Base-by-base conservation (phyloP, 2,888 invertebrate species). In the Chouioia cunea region DNA sequence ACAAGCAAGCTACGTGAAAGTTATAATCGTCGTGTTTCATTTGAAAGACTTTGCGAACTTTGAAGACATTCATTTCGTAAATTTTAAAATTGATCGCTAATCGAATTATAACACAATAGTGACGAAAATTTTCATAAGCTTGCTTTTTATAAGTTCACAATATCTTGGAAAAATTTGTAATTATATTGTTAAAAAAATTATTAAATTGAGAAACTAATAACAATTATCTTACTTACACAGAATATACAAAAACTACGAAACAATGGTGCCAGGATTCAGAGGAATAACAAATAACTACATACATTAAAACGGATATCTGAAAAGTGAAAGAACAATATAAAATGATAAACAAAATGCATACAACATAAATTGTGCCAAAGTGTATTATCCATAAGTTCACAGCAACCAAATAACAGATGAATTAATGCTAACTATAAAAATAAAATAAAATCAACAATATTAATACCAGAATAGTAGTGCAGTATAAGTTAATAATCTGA, bases 261-360 rank as follows among this genome's bases (percentile, higher is more conserved):
- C 79, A 79, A 78, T 78, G 76, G 81, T 81, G 80, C 81, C 81
- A 79, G 79, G 73, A 65, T 64, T 66, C 50, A 68, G 70, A 60
- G 46, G 66, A 77, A 77, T 77, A 36, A 78, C 78, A 81, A 81
- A 80, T 74, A 79, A 79, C 71, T 79, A 81, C 77, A 81, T 78
- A 79, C 79, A 75, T 79, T 79, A 80, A 73, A 78, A 77, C 77
- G 77, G 77, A 73, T 73, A 79, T 81, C 80, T 81, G 80, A 79
- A 82, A 82, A 71, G 77, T 79, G 77, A 79, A 80, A 79, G 75
- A 72, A 77, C 66, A 76, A 67, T 77, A 36, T 36, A 6, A 73
- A 75, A 79, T 77, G 71, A 72, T 60, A 71, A 69, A 75, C 50
- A 60, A 63, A n/a, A n/a, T n/a, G n/a, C n/a, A 64, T 73, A 16